Percentiles rank a stretch among this genome's conserved stretches.
Evolutionary conservation across 2,797 vertebrate genomes (phyloP).

Genomic region (Lagothrix lagotricha): DNA sequence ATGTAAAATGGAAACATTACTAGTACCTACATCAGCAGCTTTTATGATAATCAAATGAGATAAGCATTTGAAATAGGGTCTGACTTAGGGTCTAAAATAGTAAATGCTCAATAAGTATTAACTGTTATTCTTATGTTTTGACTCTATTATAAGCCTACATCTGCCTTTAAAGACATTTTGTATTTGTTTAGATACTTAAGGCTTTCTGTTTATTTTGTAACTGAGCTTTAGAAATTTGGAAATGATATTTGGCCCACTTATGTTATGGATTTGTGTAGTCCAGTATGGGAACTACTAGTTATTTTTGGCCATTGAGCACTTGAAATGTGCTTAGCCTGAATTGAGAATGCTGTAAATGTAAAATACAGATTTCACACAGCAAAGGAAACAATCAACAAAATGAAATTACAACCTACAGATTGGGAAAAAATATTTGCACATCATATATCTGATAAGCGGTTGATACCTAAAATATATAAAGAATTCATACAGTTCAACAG

Average conservation of each 20-base stretch:
- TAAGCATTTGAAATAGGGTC: background rate
- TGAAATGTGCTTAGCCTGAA: background rate
- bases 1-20: background rate
- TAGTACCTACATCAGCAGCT: background rate
- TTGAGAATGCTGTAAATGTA: background rate
- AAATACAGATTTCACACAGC: background rate
- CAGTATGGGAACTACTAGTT: background rate
- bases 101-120: background rate
- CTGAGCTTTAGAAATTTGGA: constrained; percentile 10
- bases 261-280: background rate
- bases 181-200: constrained; percentile 24
- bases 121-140: background rate
- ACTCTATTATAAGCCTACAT: background rate
- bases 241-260: background rate
- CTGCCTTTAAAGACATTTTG: background rate
- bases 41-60: background rate
- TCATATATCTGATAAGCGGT: background rate
- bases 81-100: background rate
- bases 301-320: background rate
- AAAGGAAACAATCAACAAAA: background rate
- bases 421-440: background rate
- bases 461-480: background rate
- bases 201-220: constrained; percentile 3
- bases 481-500: background rate
- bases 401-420: background rate